A percentile compares a stretch with the other conserved stretches of the same genome.
Conservation (phyloP, 1,140 invertebrate species). For the Octopus sinensis region DNA sequence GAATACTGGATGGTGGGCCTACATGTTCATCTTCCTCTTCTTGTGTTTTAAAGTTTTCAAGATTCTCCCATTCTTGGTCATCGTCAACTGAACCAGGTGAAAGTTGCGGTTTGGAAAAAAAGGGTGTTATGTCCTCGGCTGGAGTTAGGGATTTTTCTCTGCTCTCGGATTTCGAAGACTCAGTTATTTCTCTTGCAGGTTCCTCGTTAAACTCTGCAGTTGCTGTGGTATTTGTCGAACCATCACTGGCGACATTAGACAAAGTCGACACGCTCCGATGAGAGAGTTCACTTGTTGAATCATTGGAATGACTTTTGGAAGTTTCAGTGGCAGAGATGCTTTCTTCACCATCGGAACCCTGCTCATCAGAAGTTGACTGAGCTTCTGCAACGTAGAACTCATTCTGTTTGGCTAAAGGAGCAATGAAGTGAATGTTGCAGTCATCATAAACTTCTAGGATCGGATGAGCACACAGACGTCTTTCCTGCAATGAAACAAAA, state of each 20-base stretch:
- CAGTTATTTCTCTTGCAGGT: not conserved
- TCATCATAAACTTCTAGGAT: slow-evolving; percentile 58
- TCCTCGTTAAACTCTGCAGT: not conserved
- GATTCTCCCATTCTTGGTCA: slow-evolving; percentile 4
- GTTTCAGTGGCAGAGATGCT: not conserved
- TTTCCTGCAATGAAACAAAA: slow-evolving; percentile 45
- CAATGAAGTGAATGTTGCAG: slow-evolving; percentile 54
- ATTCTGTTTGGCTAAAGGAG: slow-evolving; percentile 58
- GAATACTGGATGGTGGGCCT: not conserved
- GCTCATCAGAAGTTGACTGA: not conserved
- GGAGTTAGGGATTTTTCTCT: not conserved
- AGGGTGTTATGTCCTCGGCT: not conserved
- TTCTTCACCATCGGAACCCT: not conserved
- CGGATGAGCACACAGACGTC: slow-evolving; percentile 58
- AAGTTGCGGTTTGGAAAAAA: not conserved
- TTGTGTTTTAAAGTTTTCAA: not conserved
- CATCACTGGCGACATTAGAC: not conserved
- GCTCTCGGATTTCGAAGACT: not conserved
- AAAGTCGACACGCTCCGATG: not conserved
- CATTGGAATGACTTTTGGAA: not conserved
- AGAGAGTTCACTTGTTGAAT: not conserved
- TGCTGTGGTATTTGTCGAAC: not conserved
- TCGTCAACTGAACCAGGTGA: not conserved
- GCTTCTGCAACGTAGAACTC: slow-evolving; percentile 58
- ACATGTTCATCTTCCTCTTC: not conserved